phyloP scores from a whole-genome alignment of 1,140 invertebrate genomes.

The Drosophila kikkawai region DNA sequence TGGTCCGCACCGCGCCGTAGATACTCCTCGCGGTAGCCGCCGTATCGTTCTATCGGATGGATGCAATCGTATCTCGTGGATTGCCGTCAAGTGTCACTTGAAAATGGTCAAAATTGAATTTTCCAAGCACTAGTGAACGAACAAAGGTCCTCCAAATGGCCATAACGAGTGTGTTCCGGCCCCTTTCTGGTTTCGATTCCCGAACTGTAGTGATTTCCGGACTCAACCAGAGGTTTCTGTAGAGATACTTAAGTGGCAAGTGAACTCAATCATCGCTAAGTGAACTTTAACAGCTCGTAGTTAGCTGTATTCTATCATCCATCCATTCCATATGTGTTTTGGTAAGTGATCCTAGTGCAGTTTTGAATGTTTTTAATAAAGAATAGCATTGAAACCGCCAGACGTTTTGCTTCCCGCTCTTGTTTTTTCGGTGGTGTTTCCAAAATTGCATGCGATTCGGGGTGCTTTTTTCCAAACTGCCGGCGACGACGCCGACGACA shows the following conservation, averaged over 20 bases:
- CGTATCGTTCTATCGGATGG: slow-evolving; percentile 33
- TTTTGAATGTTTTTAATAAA: slow-evolving; percentile 8
- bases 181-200: slow-evolving; percentile 23
- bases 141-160: slow-evolving; percentile 57
- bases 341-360: slow-evolving; percentile 40
- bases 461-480: slow-evolving; percentile 68
- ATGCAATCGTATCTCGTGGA: slow-evolving; percentile 47
- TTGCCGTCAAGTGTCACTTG: slow-evolving; percentile 66
- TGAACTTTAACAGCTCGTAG: slow-evolving; percentile 16
- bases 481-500: slow-evolving; percentile 52
- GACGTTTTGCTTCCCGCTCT: slow-evolving; percentile 43
- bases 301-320: slow-evolving; percentile 15
- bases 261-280: slow-evolving; percentile 19
- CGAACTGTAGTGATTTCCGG: slow-evolving; percentile 26
- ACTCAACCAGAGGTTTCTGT: slow-evolving; percentile 24
- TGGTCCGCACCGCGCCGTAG: slow-evolving; percentile 20
- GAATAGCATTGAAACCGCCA: slow-evolving; percentile 31
- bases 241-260: slow-evolving; percentile 36
- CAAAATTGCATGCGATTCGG: slow-evolving; percentile 70
- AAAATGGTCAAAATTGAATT: slow-evolving; percentile 67
- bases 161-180: slow-evolving; percentile 49
- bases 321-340: background rate
- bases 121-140: slow-evolving; percentile 36
- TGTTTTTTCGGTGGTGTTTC: slow-evolving; percentile 73
- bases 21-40: slow-evolving; percentile 10